Evolutionary conservation across 1,140 invertebrate genomes (phyloP).

Genomic region (Bombus fervidus): DNA sequence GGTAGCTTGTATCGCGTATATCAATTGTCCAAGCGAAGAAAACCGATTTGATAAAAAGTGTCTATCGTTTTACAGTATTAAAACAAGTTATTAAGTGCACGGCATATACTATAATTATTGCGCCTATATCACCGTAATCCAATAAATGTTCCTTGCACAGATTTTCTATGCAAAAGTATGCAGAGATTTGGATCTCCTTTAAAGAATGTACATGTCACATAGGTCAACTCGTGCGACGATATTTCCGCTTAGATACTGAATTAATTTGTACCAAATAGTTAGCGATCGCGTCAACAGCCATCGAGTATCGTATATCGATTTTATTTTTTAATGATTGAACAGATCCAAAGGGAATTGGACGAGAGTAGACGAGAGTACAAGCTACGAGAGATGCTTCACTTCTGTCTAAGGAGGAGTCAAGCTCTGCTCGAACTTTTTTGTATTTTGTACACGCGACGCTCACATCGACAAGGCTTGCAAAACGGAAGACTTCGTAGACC

Average conservation of each 20-base stretch:
- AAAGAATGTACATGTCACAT: neutral
- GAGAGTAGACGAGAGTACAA: neutral
- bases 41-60: slow-evolving; percentile 24
- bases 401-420: neutral
- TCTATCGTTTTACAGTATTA: neutral
- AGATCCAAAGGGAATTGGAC: neutral
- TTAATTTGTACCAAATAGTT: neutral
- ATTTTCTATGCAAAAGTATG: neutral
- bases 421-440: slow-evolving; percentile 16
- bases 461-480: slow-evolving; percentile 61
- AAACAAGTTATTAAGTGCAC: neutral
- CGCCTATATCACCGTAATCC: neutral
- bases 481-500: slow-evolving; percentile 45
- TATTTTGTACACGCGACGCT: slow-evolving; percentile 58
- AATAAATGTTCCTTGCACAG: neutral
- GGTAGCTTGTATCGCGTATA: slow-evolving; percentile 22
- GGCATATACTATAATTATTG: neutral
- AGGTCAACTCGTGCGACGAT: neutral
- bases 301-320: neutral
- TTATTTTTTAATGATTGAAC: neutral
- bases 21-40: neutral
- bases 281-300: neutral
- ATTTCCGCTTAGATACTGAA: neutral
- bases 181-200: neutral
- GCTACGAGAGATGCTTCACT: neutral